Evolutionary conservation across 2,888 invertebrate species (phyloP).

Genomic region (Fragum sueziense): DNA sequence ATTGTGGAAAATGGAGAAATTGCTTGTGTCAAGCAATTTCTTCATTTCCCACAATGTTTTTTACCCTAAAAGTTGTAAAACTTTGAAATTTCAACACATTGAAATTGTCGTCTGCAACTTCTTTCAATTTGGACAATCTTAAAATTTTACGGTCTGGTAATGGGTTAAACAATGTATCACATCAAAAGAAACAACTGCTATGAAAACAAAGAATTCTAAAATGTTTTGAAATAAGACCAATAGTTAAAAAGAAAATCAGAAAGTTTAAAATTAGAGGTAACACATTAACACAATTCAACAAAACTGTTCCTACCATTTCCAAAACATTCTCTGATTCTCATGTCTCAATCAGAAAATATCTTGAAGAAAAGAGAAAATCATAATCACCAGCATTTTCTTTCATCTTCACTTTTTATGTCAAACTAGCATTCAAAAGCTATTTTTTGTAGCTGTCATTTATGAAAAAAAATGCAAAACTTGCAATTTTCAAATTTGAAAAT

Average conservation of each 20-base stretch:
- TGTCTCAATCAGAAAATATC: not conserved
- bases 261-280: not conserved
- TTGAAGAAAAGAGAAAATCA: not conserved
- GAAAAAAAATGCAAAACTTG: too few relatives aligned
- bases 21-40: not conserved
- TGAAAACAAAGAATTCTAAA: too few relatives aligned
- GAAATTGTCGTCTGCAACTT: too few relatives aligned
- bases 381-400: not conserved
- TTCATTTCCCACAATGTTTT: conserved; percentile 9
- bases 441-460: too few relatives aligned
- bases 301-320: not conserved
- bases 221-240: not conserved
- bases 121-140: too few relatives aligned
- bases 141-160: too few relatives aligned
- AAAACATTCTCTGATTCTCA: not conserved
- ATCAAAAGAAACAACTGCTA: too few relatives aligned
- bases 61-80: too few relatives aligned
- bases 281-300: not conserved
- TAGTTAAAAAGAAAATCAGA: not conserved
- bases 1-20: not conserved
- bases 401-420: not conserved
- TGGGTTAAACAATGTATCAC: too few relatives aligned
- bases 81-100: too few relatives aligned
- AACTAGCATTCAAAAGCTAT: too few relatives aligned
- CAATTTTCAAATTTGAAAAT: too few relatives aligned